These are phyloP conservation scores for Eumaeus atala DNA, from an alignment of 1,140 invertebrate genomes.

Conservation along the genomic window DNA sequence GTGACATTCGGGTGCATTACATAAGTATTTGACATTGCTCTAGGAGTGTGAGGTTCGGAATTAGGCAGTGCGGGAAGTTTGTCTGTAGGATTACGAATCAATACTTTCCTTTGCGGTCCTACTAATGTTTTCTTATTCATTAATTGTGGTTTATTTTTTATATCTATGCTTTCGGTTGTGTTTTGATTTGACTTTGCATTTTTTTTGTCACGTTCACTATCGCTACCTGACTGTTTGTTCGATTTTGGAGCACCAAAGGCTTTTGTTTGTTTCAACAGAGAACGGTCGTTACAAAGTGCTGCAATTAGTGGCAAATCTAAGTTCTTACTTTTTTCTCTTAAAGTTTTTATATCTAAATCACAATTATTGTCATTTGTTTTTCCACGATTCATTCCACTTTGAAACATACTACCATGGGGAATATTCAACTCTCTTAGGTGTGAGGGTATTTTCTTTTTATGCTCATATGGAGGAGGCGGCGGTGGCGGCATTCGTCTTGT, in stretches of 20 bases:
- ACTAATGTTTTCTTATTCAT: constrained; percentile 41
- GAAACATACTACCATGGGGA: constrained; percentile 33
- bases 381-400: constrained; percentile 36
- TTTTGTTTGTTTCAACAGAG: constrained; percentile 88
- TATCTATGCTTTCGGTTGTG: constrained; percentile 63
- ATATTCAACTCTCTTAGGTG: constrained; percentile 46
- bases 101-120: constrained; percentile 54
- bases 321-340: constrained; percentile 90
- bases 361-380: constrained; percentile 57
- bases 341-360: constrained; percentile 84
- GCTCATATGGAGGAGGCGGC: constrained; percentile 81
- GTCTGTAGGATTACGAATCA: constrained; percentile 62
- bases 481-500: constrained; percentile 82
- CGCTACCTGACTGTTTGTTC: constrained; percentile 58
- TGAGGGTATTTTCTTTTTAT: constrained; percentile 61
- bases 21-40: constrained; percentile 67
- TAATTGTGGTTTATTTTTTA: constrained; percentile 58
- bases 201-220: constrained; percentile 65
- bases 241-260: constrained; percentile 85
- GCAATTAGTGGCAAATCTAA: constrained; percentile 91
- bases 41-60: constrained; percentile 56
- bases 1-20: constrained; percentile 62
- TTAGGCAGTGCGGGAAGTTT: constrained; percentile 61
- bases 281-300: constrained; percentile 91
- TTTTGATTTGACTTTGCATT: constrained; percentile 50